A percentile compares a stretch with the other conserved stretches of the same genome.
Evolutionary conservation across 2,888 invertebrate species (phyloP).

Genomic region (Cephus pulcher): DNA sequence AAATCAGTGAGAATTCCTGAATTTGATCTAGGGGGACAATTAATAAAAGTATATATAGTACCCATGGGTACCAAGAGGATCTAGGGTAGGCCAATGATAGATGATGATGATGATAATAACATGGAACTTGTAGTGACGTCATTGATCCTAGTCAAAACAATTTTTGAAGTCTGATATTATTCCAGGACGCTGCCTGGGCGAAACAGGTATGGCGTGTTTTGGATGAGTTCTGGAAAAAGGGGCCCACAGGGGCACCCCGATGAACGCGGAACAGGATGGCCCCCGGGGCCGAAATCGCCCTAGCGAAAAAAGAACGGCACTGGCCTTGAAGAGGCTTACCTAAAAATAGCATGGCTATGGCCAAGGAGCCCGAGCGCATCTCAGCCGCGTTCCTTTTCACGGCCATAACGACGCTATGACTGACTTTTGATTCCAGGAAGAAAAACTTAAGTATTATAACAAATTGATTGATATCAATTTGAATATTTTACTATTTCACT

Average conservation of each 20-base stretch:
- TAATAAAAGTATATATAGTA: background rate
- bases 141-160: background rate
- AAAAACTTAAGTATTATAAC: background rate
- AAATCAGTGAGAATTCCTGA: background rate
- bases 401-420: background rate
- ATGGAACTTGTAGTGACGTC: background rate
- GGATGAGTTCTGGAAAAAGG: conserved; percentile 2
- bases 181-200: background rate
- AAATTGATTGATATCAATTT: background rate
- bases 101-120: background rate
- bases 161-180: background rate
- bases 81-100: background rate
- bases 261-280: conserved; percentile 33
- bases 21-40: background rate
- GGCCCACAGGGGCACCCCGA: background rate
- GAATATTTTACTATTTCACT: background rate
- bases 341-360: conserved; percentile 39
- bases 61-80: background rate
- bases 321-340: conserved; percentile 47
- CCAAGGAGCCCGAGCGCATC: background rate
- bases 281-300: conserved; percentile 7
- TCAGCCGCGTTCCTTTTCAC: background rate
- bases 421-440: background rate
- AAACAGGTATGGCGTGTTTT: background rate
- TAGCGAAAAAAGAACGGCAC: conserved; percentile 12